Conservation (phyloP, 2,113 vertebrate genomes). For the Barbus barbus region DNA sequence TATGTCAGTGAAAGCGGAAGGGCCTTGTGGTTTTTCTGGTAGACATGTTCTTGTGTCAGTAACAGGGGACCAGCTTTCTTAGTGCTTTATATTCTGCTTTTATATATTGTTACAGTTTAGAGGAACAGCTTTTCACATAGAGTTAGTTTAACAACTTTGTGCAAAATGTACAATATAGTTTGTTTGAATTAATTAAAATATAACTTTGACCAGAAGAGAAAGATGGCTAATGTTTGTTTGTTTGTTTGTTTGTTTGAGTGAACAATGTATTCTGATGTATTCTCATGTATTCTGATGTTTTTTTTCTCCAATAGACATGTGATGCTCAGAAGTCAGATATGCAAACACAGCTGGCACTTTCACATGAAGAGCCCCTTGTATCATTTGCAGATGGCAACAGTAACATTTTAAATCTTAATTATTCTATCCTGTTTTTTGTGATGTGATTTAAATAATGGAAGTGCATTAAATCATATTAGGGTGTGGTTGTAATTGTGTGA, state of each 20-base stretch:
- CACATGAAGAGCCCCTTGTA: background rate
- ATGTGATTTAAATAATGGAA: background rate
- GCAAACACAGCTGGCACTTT: background rate
- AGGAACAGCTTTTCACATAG: too few relatives aligned
- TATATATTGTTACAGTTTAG: too few relatives aligned
- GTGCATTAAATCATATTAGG: background rate
- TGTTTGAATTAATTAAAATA: background rate
- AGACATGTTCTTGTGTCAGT: conserved; percentile 1
- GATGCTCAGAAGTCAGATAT: conserved; percentile 9
- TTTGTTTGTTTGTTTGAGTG: too few relatives aligned
- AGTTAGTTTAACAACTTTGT: background rate
- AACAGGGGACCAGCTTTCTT: background rate
- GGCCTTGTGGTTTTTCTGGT: conserved; percentile 47
- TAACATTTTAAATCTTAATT: background rate
- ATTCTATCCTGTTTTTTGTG: background rate
- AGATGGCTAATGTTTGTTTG: background rate
- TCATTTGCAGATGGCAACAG: conserved; percentile 13
- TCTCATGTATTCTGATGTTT: background rate
- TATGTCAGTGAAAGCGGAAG: conserved; percentile 51
- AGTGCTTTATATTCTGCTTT: too few relatives aligned
- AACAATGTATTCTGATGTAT: too few relatives aligned
- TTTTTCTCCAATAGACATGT: background rate
- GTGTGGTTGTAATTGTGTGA: background rate
- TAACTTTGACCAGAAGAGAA: background rate
- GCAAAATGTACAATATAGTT: background rate